Base-by-base conservation (phyloP, 2,113 vertebrate species). In the Chloebia gouldiae region DNA sequence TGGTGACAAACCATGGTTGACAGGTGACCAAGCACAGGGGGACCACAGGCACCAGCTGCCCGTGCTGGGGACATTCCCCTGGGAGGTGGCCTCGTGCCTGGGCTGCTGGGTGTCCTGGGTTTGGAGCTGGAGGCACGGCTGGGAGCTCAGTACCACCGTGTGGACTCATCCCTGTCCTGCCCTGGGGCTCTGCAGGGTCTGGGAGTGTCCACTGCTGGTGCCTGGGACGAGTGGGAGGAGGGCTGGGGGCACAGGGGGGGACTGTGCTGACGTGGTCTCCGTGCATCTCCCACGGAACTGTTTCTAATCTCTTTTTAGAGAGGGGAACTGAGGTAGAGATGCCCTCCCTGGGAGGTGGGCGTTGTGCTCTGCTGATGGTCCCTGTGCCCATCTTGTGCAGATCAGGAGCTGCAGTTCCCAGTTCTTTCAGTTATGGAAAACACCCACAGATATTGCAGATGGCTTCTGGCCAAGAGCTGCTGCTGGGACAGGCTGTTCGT, bases 391-490 rank as follows among this genome's bases (percentile, higher is more conserved):
- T 81, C 54, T 0, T 4, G 23, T 12, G 64, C 54, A 11, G 39
- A 61, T 25, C 16, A 6, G 87, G 69, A 89, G 42, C 85, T 90
- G 81, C 85, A 56, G 78, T 79, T 90, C 79, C 78, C 16, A 7
- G 9, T 45, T 73, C 56, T 86, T 49, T 57, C 69, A 81, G 81
- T 70, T 66, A 50, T 6, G 22, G 80, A 54, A 87, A 93, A 88
- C 92, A 86, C 86, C 85, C 90, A 66, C 88, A 78, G 91, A 80
- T 42, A 45, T 7, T 3, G 6, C 71, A 50, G 64, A 30, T 11
- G 47, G 82, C 92, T 86, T 60, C 71, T 83, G 88, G 79, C 90
- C 86, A 82, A 33, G 88, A 76, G 54, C 85, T 60, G 60, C 61
- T 39, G 39, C 69, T 54, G 79, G 85, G 63, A 68, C n/a, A 72